phyloP scores from a whole-genome alignment of 2,797 vertebrate genomes.

The Pempheris klunzingeri region DNA sequence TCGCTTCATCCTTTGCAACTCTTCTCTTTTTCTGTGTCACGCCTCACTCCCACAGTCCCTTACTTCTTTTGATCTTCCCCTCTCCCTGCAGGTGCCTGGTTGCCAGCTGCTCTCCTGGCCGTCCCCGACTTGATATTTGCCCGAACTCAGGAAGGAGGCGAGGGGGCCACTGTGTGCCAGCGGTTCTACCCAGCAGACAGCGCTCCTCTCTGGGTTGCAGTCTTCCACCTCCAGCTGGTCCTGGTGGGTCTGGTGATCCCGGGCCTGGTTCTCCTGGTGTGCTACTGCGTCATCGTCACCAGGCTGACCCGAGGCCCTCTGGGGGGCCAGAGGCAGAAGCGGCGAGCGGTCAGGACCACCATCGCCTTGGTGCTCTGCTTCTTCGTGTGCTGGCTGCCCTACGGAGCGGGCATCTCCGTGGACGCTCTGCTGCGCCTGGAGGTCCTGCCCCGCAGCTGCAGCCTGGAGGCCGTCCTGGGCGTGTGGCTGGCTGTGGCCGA shows the following conservation, averaged over 20 bases:
- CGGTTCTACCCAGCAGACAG: conserved; percentile 88
- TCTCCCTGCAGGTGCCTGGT: conserved; percentile 75
- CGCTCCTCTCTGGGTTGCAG: conserved; percentile 86
- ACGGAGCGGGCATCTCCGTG: conserved; percentile 91
- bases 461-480: conserved; percentile 87
- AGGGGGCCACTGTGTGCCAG: conserved; percentile 87
- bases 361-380: conserved; percentile 96
- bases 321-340: conserved; percentile 95
- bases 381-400: conserved; percentile 97
- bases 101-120: conserved; percentile 92
- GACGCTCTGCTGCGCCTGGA: conserved; percentile 91
- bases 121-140: conserved; percentile 95
- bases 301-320: conserved; percentile 93
- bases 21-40: not conserved
- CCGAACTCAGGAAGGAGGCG: conserved; percentile 80
- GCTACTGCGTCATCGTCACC: conserved; percentile 96
- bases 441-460: conserved; percentile 89
- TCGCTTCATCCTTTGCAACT: not conserved
- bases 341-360: conserved; percentile 95
- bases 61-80: not conserved
- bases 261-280: conserved; percentile 93
- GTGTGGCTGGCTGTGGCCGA: conserved; percentile 95
- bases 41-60: not conserved
- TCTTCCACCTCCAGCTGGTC: conserved; percentile 95
- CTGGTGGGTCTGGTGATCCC: conserved; percentile 94